phyloP scores from a whole-genome alignment of 2,797 vertebrate genomes.

The Enteromius afrohamiltoni region DNA sequence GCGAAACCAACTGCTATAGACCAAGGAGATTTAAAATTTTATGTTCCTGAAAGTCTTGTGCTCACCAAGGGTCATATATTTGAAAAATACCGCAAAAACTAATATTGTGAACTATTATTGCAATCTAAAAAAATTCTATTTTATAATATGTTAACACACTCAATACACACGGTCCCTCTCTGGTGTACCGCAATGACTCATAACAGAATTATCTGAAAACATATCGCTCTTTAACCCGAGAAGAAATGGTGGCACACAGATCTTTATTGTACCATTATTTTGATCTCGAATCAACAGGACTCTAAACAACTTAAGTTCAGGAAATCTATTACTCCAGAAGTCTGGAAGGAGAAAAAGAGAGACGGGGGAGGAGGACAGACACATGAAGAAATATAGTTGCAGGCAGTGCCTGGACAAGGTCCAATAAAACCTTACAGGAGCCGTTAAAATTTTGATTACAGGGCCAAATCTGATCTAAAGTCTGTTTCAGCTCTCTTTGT shows the following conservation, averaged over 20 bases:
- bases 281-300: conserved; percentile 33
- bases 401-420: conserved; percentile 27
- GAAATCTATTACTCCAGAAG: conserved; percentile 51
- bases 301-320: conserved; percentile 32
- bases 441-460: conserved; percentile 58
- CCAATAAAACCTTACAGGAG: conserved; percentile 53
- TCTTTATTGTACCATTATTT: conserved; percentile 21
- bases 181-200: not conserved
- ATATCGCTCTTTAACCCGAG: conserved; percentile 24
- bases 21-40: not conserved
- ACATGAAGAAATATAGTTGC: conserved; percentile 40
- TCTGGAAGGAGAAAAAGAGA: conserved; percentile 33
- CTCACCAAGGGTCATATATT: not conserved
- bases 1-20: not conserved
- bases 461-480: conserved; percentile 56
- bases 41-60: not conserved
- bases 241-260: not conserved
- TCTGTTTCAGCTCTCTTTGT: conserved; percentile 55
- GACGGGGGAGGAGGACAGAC: not conserved
- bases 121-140: not conserved
- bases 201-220: not conserved
- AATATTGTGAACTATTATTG: not conserved
- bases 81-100: not conserved
- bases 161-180: not conserved
- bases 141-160: not conserved